Evolutionary conservation across 2,113 vertebrate genomes (phyloP).

Genomic region (Cairina moschata): DNA sequence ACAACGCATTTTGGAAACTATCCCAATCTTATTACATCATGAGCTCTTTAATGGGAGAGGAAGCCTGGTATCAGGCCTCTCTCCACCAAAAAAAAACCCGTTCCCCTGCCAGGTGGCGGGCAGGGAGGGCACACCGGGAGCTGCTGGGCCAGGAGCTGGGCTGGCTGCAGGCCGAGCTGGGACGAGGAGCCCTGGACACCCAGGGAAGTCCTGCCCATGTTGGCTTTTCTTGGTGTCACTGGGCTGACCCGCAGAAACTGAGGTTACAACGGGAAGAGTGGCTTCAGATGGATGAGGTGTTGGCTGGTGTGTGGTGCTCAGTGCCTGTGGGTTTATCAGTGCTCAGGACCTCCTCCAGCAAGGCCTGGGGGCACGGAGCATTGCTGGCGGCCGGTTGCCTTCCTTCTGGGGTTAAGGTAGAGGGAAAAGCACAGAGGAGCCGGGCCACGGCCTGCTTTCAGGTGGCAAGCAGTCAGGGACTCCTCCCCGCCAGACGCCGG

Average conservation of each 20-base stretch:
- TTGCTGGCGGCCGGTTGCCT: background rate
- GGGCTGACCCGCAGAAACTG: background rate
- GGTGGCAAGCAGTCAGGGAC: slow-evolving; percentile 63
- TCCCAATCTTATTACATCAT: background rate
- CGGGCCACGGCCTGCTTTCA: slow-evolving; percentile 21
- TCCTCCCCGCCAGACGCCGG: slow-evolving; percentile 66
- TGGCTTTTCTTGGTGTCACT: background rate
- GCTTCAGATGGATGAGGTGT: background rate
- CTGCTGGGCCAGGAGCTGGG: accelerated
- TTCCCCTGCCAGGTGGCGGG: background rate
- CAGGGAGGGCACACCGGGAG: background rate
- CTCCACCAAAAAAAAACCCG: too few relatives aligned
- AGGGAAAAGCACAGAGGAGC: background rate
- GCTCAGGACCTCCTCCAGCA: background rate
- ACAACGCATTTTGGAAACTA: background rate
- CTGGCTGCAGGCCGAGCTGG: accelerated
- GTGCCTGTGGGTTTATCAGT: background rate
- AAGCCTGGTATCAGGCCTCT: background rate
- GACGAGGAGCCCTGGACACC: too few relatives aligned
- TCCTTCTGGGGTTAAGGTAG: background rate
- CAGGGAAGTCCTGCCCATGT: background rate
- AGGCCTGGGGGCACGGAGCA: background rate
- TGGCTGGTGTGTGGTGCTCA: background rate
- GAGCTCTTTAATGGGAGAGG: background rate
- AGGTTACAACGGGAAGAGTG: background rate